Evolutionary conservation across 2,113 vertebrate genomes (phyloP), one percentile per base, ranked within the genome.

Genomic region (Muscicapa adusta): DNA sequence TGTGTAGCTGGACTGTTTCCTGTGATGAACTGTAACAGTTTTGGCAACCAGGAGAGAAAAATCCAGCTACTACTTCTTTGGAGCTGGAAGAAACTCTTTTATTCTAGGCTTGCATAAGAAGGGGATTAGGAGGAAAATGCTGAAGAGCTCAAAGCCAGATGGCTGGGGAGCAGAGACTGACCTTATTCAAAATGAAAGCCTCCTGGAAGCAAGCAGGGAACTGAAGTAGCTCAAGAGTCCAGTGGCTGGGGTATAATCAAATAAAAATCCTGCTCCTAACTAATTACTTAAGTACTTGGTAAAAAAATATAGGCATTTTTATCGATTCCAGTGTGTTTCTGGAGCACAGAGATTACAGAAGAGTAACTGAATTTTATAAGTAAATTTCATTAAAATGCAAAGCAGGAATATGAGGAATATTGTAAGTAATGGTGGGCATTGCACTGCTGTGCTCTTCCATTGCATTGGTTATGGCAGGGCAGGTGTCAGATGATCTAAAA

Each of bases 91-190:
- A 70, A 93, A 62, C 67, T 91, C 63, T 78, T 66, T 26, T 62
- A 77, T 80, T 93, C 82, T 90, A 63, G 67, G 45, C 7, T 90
- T 93, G 90, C 47, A 34, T 73, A 45, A 42, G 54, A 83, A 85
- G 47, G 16, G 29, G 75, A 88, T 62, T 85, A 87, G 43, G 67
- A 85, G 54, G 79, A 93, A 95, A 95, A 62, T 28, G 33, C 38
- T 68, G 74, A 85, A 80, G 71, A 88, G 34, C 78, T 85, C 10
- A 1, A 90, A 92, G 79, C 91, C 95, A 93, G 68, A 92, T 92
- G 68, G 36, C 72, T 72, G 79, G 57, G 68, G 56, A 94, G 76
- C 60, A 85, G 40, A 79, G 45, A 31, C 31, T 72, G 77, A 87
- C 34, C 9, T 88, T 80, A 36, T 43, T 77, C 24, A 38, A 79